Base-by-base conservation (phyloP, 1,140 invertebrate species). In the Hylaeus anthracinus region DNA sequence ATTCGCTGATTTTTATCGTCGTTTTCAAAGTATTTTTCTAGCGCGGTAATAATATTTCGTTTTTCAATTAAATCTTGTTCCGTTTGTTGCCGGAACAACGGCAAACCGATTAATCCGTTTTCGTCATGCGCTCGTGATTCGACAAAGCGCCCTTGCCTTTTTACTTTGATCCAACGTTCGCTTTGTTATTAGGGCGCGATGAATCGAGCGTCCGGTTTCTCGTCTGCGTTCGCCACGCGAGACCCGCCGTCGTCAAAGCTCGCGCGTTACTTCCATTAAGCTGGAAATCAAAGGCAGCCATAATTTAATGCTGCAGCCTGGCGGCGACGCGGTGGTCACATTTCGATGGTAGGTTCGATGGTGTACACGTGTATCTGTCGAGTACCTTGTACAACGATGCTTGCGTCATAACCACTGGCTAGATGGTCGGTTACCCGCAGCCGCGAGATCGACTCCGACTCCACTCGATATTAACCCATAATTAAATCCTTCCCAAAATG, bases 371-470 rank as follows among this genome's bases (percentile, higher is more conserved):
- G 43, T 70, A 41, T 56, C 76, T 15, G 70, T 75, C 64, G 83
- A 65, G 45, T 56, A 53, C 26, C 37, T 51, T 26, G 39, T 39
- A 26, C 67, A 26, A 41, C 55, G 14, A 76, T 56, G 56, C 43
- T 55, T 4, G 66, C n/a, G 55, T 71, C 14, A 26, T 14, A 26
- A 56, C 58, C 45, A n/a, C 48, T 79, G 45, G 37, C 48, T 83
- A 39, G 43, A 48, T 45, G 78, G 65, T 79, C 85, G 77, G 76
- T 85, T 85, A 85, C 55, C 70, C 74, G 69, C 39, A 45, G 45
- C 66, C 26, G 53, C 26, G 51, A 60, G 67, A 70, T 67, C 53
- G 67, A 72, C 60, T 61, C 41, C 82, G 72, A 69, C 70, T 72
- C 48, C 55, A 43, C 61, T 76, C 55, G 82, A 81, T 81, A 65